Conservation (phyloP, 2,113 vertebrate genomes). For the Sterrhoptilus dennistouni region DNA sequence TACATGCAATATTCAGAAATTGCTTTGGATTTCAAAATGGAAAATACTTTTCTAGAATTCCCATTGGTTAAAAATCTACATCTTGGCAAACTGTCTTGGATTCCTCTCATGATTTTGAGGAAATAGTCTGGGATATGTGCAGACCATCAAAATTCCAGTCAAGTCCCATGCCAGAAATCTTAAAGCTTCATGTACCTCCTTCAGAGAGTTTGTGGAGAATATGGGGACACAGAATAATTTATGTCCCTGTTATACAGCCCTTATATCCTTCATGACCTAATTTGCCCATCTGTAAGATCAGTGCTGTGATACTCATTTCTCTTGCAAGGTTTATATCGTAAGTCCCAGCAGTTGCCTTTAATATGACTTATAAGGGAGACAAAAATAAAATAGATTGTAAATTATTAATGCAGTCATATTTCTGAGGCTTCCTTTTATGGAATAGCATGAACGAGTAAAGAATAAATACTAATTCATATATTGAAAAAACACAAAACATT, state of each 20-base stretch:
- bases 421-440: neutral
- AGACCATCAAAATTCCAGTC: neutral
- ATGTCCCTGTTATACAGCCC: neutral
- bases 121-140: neutral
- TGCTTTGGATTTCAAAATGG: neutral
- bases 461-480: neutral
- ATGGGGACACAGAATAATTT: neutral
- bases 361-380: neutral
- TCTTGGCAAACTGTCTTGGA: neutral
- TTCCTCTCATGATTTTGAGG: neutral
- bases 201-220: neutral
- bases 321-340: neutral
- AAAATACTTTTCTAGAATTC: neutral
- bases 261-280: neutral
- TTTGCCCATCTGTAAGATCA: neutral
- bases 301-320: neutral
- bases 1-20: neutral
- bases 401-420: neutral
- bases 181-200: neutral
- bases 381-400: neutral
- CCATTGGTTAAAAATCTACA: neutral
- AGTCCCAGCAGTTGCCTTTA: neutral
- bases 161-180: neutral
- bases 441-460: neutral
- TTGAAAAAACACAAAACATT: neutral